Conservation (phyloP, 2,113 vertebrate species). For the Osmerus mordax region DNA sequence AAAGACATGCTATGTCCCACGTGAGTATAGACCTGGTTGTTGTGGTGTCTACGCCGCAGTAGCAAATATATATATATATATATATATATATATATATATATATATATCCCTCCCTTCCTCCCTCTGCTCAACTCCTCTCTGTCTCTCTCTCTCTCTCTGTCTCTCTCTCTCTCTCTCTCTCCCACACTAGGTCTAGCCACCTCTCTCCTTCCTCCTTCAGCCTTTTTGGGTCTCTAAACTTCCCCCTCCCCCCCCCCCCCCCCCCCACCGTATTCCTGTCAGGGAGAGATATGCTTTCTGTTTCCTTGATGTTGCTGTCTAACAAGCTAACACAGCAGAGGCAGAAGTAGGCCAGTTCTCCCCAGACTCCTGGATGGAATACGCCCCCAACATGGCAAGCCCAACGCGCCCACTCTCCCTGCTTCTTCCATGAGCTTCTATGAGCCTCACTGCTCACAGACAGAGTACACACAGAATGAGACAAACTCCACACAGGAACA, state of each 20-base stretch:
- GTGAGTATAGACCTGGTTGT: no score
- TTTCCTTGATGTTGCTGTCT: neutral
- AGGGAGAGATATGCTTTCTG: neutral
- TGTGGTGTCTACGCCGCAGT: neutral
- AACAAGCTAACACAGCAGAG: neutral
- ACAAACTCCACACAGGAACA: no score
- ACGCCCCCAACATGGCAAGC: neutral
- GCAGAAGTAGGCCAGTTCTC: slow-evolving; percentile 24
- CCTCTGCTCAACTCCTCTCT: neutral
- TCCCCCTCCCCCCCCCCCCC: no score
- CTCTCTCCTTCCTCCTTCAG: neutral
- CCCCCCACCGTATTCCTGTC: neutral
- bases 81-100: no score
- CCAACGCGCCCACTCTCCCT: neutral
- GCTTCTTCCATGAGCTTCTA: neutral
- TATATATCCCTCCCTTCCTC: slow-evolving; percentile 1
- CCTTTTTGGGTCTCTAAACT: neutral
- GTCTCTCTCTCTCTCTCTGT: neutral
- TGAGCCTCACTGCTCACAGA: neutral
- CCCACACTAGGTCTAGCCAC: no score
- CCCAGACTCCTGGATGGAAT: neutral
- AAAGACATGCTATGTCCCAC: neutral
- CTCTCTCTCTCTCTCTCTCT: neutral
- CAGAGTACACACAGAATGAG: no score
- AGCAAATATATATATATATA: no score